Evolutionary conservation across 2,888 invertebrate species (phyloP).

Genomic region (Lasioglossum oenotherae): DNA sequence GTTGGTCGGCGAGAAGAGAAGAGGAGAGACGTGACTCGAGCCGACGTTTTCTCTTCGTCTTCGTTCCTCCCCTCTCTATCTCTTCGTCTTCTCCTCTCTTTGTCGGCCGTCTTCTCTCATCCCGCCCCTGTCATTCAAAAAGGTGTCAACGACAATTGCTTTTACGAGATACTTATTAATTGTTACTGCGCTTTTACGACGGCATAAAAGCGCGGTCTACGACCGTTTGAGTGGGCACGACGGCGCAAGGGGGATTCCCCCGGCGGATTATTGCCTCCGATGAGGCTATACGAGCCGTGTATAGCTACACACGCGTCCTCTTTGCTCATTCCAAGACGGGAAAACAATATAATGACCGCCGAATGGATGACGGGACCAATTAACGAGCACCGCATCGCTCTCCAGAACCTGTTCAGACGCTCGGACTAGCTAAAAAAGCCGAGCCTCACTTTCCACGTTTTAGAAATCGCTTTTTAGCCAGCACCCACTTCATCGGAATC

Average conservation of each 20-base stretch:
- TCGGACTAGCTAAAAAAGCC: not conserved
- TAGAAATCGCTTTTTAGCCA: slow-evolving; percentile 6
- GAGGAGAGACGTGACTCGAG: not conserved
- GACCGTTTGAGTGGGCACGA: slow-evolving; percentile 78
- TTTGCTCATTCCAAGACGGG: slow-evolving; percentile 48
- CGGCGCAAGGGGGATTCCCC: slow-evolving; percentile 75
- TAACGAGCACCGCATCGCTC: not conserved
- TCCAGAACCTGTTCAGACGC: slow-evolving; percentile 27
- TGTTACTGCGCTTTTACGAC: slow-evolving; percentile 86
- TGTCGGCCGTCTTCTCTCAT: slow-evolving; percentile 18
- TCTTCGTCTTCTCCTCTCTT: not conserved
- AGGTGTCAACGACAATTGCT: slow-evolving; percentile 87
- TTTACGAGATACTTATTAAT: slow-evolving; percentile 87
- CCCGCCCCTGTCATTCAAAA: slow-evolving; percentile 84
- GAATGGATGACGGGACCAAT: not conserved
- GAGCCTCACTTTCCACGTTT: not conserved
- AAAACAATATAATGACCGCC: slow-evolving; percentile 47
- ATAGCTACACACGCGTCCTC: slow-evolving; percentile 55
- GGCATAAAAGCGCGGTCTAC: slow-evolving; percentile 85
- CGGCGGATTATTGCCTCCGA: slow-evolving; percentile 80
- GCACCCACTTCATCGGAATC: not conserved
- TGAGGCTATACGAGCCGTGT: slow-evolving; percentile 68
- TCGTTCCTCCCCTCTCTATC: not conserved
- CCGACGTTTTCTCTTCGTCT: slow-evolving; percentile 22
- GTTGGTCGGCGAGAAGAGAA: slow-evolving; percentile 30